Evolutionary conservation across 2,888 invertebrate genomes (phyloP), one percentile per base, ranked within the genome.

Genomic region (Bimastos eiseni): DNA sequence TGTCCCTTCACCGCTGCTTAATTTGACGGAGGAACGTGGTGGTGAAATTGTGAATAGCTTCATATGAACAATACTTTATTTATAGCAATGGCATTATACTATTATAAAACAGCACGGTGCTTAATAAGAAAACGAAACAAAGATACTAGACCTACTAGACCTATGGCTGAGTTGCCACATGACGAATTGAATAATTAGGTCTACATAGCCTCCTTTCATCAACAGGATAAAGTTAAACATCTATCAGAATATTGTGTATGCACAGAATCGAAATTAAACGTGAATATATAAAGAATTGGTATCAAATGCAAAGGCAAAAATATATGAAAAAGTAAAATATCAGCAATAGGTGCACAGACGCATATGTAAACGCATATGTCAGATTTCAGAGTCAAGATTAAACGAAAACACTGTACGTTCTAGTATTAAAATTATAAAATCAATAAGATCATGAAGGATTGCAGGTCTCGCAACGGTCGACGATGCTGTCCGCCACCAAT

Each of bases 231-330:
- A 70, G 70, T 70, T n/a, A 70, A 70, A 24, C 24, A 49, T 49
- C 70, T 70, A 70, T n/a, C n/a, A 70, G 70, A 70, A n/a, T 70
- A 70, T 70, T 13, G 70, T 70, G 30, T 70, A 70, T 70, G 70
- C 70, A 70, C 70, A 70, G 70, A 70, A 70, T 70, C n/a, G 70
- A 70, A 70, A 70, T 70, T 70, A n/a, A 70, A 70, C 70, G 70
- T 8, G 30, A 70, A 70, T 70, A 70, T 70, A 70, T n/a, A 70
- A 70, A 70, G 13, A n/a, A 70, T 70, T 70, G 70, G 70, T 11
- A 70, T 70, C n/a, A n/a, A 70, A 70, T 70, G 30, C 70, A 70
- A 70, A 70, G 70, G 13, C 70, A 70, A 30, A 70, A 70, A 70
- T n/a, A 70, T n/a, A 11, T 70, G 70, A 70, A 70, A n/a, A n/a